These are phyloP conservation scores for Cephonodes hylas DNA, from an alignment of 2,888 invertebrate genomes.

Conservation along the genomic window DNA sequence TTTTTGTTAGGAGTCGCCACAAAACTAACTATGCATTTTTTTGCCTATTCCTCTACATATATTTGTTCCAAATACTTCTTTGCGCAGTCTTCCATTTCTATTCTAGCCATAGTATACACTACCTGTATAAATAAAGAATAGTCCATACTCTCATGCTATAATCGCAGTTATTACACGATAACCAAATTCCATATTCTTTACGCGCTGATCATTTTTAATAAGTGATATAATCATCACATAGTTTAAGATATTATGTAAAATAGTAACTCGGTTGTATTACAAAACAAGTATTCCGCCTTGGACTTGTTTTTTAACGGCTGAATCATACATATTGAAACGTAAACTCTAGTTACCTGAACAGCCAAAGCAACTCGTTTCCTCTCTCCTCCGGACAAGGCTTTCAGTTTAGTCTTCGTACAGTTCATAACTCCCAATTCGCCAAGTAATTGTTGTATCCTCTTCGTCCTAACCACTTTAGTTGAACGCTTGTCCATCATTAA, in stretches of 20 bases:
- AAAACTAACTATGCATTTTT: too few species aligned
- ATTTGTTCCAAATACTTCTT: too few species aligned
- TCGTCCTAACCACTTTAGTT: constrained; percentile 52
- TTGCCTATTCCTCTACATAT: too few species aligned
- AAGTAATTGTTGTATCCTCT: constrained; percentile 69
- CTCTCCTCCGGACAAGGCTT: constrained; percentile 94
- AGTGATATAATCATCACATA: background rate
- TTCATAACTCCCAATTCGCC: constrained; percentile 86
- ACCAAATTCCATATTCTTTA: too few species aligned
- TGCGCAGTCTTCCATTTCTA: too few species aligned
- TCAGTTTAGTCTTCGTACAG: constrained; percentile 86
- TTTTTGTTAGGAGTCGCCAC: too few species aligned
- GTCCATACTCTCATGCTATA: too few species aligned
- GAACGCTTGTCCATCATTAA: constrained; percentile 86
- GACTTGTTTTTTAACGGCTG: background rate
- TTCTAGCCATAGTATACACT: too few species aligned
- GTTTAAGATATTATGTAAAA: background rate
- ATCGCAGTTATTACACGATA: too few species aligned
- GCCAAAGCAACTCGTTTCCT: constrained; percentile 92
- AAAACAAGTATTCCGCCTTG: background rate
- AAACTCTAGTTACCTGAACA: constrained; percentile 84
- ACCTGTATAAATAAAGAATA: too few species aligned
- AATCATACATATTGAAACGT: too few species aligned
- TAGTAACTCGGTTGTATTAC: background rate
- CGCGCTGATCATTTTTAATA: background rate